Base-by-base conservation (phyloP, 2,113 vertebrate species). In the Eurystomus gularis region DNA sequence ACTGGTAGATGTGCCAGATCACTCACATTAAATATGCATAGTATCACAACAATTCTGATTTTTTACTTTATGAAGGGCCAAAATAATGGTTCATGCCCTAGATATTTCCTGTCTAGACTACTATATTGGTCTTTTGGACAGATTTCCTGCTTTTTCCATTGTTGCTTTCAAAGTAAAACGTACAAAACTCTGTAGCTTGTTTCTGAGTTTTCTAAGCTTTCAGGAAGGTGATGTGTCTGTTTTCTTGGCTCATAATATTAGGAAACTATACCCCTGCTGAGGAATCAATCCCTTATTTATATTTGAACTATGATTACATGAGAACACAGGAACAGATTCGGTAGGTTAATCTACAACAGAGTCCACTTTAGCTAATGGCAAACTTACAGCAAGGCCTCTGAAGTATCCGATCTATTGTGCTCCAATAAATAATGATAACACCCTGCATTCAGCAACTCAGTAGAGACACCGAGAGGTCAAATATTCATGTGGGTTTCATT, bases 41-140 rank as follows among this genome's bases (percentile, higher is more conserved):
- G 18, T 83, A 79, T 66, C 15, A 35, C 33, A 88, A 95, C 39
- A 93, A 96, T 96, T 97, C 93, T 76, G 95, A 89, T 76, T 72
- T 95, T 96, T 95, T 89, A 94, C 66, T 97, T 94, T 81, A 96
- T 96, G 72, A 90, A 93, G 78, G 73, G 90, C 91, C 88, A 95
- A 94, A 93, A 78, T 95, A 95, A 82, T 83, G 78, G 85, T 96
- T 97, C 96, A 95, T 96, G 93, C 93, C 65, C 94, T 95, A 94
- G 84, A 92, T 97, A 97, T 97, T 98, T 98, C 97, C 97, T 89
- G 94, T 98, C 97, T 98, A 98, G 97, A 98, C 97, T 96, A 94
- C 91, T 96, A 94, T 94, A 78, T 77, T 94, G 84, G 84, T 91
- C 91, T 96, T 94, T 94, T 94, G 61, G 82, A 97, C 55, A 81